These are phyloP conservation scores for Pituophis catenifer DNA, from an alignment of 2,113 vertebrate species.

Conservation along the genomic window DNA sequence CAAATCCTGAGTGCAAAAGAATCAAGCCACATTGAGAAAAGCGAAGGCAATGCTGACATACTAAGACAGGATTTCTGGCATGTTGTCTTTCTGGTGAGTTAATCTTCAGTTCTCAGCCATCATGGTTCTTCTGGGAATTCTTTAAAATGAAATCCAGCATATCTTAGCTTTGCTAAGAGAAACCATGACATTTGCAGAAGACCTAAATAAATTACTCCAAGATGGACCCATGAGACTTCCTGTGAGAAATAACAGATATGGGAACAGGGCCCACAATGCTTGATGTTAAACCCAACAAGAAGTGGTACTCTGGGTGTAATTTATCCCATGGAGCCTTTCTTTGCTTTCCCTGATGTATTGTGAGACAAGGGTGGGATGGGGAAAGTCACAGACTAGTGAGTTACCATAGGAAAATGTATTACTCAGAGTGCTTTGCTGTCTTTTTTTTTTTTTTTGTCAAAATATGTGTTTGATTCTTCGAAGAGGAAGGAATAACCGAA, in stretches of 20 bases:
- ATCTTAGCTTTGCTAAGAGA: not conserved
- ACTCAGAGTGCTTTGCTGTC: not conserved
- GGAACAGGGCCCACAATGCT: not conserved
- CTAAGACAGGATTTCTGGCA: not conserved
- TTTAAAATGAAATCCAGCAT: not conserved
- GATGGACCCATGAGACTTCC: not conserved
- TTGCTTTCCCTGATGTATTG: not conserved
- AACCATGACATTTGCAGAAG: not conserved
- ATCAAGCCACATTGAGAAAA: not conserved
- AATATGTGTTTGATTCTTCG: not conserved
- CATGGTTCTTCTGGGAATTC: not conserved
- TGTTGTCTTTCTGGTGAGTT: not conserved
- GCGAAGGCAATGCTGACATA: not conserved
- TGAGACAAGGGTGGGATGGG: not conserved
- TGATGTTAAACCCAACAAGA: not conserved
- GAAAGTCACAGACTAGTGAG: not conserved
- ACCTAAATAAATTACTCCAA: not conserved
- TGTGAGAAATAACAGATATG: not conserved
- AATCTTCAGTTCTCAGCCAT: not conserved
- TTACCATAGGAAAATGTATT: not conserved
- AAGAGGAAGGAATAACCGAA: too few species aligned
- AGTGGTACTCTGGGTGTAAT: not conserved
- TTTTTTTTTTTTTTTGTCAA: not conserved
- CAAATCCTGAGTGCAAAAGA: not conserved
- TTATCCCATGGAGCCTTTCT: not conserved